Evolutionary conservation across 2,888 invertebrate species (phyloP).

Genomic region (Chymomyza caudatula): DNA sequence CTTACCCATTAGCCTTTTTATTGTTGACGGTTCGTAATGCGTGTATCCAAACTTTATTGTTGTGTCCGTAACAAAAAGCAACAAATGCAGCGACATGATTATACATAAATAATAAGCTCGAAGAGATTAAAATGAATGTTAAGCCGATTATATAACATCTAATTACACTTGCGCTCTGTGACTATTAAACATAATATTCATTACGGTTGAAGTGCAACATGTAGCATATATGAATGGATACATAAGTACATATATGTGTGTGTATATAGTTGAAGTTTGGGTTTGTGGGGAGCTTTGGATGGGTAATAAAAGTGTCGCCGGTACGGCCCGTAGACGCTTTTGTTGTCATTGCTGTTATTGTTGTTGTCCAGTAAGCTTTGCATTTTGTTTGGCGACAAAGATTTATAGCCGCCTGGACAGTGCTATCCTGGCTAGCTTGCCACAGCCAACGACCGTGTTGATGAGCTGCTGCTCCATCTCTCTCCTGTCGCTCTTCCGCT

Average conservation of each 20-base stretch:
- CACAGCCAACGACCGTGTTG: constrained; percentile 36
- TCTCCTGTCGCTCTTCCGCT: background rate
- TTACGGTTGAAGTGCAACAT: background rate
- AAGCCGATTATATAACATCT: constrained; percentile 54
- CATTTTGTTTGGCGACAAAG: constrained; percentile 68
- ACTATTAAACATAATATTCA: constrained; percentile 38
- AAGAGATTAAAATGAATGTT: constrained; percentile 11
- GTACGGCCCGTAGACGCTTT: constrained; percentile 49
- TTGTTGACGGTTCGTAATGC: background rate
- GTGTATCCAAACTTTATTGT: constrained; percentile 55
- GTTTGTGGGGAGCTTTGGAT: constrained; percentile 2
- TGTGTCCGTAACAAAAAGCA: constrained; percentile 43
- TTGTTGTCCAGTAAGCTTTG: constrained; percentile 26
- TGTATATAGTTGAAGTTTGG: background rate
- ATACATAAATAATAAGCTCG: constrained; percentile 3
- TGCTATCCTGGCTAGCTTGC: background rate
- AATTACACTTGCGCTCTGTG: constrained; percentile 51
- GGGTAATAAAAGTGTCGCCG: constrained; percentile 43
- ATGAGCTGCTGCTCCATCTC: constrained; percentile 24
- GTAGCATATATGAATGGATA: constrained; percentile 12
- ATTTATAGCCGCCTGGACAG: constrained; percentile 60
- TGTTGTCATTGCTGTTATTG: constrained; percentile 32
- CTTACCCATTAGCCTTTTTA: background rate
- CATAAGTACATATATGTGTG: background rate
- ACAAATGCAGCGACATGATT: constrained; percentile 11